Percentiles rank a stretch among this genome's conserved stretches.
phyloP scores from a whole-genome alignment of 2,888 invertebrate species.

The Scotopteryx bipunctaria region DNA sequence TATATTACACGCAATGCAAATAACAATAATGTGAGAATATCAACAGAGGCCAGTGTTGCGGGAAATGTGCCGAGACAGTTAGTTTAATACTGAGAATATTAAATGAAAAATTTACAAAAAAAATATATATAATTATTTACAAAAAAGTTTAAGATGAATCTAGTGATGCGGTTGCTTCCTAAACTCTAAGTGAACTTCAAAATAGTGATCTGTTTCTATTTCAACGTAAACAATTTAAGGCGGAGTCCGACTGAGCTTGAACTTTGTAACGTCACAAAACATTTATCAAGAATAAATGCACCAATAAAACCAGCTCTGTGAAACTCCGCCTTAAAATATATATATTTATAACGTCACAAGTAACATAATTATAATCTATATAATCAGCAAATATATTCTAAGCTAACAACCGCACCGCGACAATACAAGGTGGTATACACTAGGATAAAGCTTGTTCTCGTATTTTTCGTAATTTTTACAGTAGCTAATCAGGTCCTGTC shows the following conservation, averaged over 20 bases:
- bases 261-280: neutral
- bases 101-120: slow-evolving; percentile 38
- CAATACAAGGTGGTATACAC: slow-evolving; percentile 62
- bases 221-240: slow-evolving; percentile 11
- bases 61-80: slow-evolving; percentile 45
- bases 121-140: slow-evolving; percentile 64
- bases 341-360: slow-evolving; percentile 16
- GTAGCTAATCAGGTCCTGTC: slow-evolving; percentile 20
- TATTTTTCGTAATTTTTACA: slow-evolving; percentile 21
- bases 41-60: slow-evolving; percentile 69
- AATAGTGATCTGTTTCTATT: slow-evolving; percentile 4
- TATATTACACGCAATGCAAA: slow-evolving; percentile 79
- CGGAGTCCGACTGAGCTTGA: slow-evolving; percentile 1
- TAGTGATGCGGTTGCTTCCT: slow-evolving; percentile 49
- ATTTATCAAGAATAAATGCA: slow-evolving; percentile 22
- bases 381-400: slow-evolving; percentile 15
- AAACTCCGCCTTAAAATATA: slow-evolving; percentile 14
- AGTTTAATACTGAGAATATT: slow-evolving; percentile 69
- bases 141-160: slow-evolving; percentile 61
- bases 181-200: slow-evolving; percentile 13
- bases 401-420: slow-evolving; percentile 45
- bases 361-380: slow-evolving; percentile 18
- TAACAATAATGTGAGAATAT: slow-evolving; percentile 71
- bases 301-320: slow-evolving; percentile 1
- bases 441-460: slow-evolving; percentile 79